Percentiles rank a stretch among this genome's conserved stretches.
phyloP scores from a whole-genome alignment of 2,113 vertebrate genomes.

The Cinclus cinclus region DNA sequence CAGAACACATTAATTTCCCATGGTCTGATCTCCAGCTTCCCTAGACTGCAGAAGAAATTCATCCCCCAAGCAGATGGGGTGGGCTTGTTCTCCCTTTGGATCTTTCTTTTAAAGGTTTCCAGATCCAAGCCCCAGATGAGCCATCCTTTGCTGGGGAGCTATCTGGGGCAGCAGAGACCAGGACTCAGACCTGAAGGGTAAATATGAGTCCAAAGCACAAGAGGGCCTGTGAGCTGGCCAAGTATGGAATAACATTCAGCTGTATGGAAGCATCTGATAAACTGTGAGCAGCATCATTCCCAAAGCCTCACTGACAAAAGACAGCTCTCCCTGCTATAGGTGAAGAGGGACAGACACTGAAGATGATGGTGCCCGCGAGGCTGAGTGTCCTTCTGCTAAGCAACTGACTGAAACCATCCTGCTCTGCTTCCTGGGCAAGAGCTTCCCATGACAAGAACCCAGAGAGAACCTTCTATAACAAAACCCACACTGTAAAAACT shows the following conservation, averaged over 20 bases:
- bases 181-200: background rate
- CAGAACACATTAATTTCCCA: background rate
- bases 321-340: background rate
- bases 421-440: background rate
- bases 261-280: background rate
- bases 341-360: background rate
- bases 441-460: background rate
- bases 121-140: background rate
- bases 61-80: background rate
- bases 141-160: background rate
- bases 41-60: background rate
- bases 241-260: background rate
- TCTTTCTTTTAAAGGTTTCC: background rate
- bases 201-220: background rate
- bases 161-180: background rate
- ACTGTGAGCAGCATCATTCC: background rate
- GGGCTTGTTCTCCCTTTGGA: background rate
- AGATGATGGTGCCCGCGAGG: background rate
- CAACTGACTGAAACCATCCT: background rate
- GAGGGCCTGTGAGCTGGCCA: background rate
- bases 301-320: background rate
- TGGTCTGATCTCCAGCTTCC: background rate
- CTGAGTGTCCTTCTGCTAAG: background rate
- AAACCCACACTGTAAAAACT: background rate
- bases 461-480: background rate